A percentile compares a stretch with the other conserved stretches of the same genome.
phyloP scores from a whole-genome alignment of 2,797 vertebrate genomes.

The Tragelaphus eurycerus region DNA sequence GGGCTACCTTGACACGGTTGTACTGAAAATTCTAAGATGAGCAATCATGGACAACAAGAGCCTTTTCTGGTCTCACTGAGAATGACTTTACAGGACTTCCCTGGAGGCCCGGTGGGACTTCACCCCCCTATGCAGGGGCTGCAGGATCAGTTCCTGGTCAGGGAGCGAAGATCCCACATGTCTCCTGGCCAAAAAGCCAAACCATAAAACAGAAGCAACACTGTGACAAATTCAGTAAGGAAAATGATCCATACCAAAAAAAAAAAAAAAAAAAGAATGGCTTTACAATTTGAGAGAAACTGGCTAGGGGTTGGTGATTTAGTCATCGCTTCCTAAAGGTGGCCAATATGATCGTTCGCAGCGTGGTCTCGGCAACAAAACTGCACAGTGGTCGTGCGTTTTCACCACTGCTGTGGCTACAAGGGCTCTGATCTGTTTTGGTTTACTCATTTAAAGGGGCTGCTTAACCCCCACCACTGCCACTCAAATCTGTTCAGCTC shows the following conservation, averaged over 20 bases:
- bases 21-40: background rate
- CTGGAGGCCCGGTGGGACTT: background rate
- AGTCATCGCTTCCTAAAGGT: too few relatives aligned
- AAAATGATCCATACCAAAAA: background rate
- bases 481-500: background rate
- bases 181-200: background rate
- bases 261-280: background rate
- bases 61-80: background rate
- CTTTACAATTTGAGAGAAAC: background rate
- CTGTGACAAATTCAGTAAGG: background rate
- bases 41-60: background rate
- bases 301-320: background rate
- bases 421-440: background rate
- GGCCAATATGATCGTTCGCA: background rate
- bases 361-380: rapidly evolving
- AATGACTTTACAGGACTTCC: background rate
- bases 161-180: background rate
- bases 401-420: background rate
- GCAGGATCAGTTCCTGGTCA: background rate
- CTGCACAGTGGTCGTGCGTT: rapidly evolving
- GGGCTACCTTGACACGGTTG: background rate
- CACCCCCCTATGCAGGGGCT: too few relatives aligned
- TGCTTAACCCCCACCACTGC: background rate
- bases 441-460: background rate
- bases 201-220: background rate